Evolutionary conservation across 2,797 vertebrate genomes (phyloP).

Genomic region (Thaleichthys pacificus): DNA sequence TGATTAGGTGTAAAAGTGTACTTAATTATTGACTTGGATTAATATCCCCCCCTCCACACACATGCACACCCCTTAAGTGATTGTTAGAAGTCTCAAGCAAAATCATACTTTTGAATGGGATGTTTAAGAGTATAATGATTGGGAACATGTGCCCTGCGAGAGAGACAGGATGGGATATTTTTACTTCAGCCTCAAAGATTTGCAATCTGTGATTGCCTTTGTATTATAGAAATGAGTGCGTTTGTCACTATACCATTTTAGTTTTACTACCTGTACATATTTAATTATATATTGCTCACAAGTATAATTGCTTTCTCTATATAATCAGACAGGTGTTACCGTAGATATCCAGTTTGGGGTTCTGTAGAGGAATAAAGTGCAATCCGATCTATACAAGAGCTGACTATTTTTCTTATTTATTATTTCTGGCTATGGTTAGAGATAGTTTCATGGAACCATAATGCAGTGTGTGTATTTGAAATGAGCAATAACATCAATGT

Average conservation of each 20-base stretch:
- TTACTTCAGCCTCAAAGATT: slow-evolving; percentile 75
- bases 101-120: no score
- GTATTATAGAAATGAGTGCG: slow-evolving; percentile 83
- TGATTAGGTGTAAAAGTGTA: slow-evolving; percentile 26
- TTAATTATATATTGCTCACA: slow-evolving; percentile 64
- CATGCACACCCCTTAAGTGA: no score
- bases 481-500: slow-evolving; percentile 71
- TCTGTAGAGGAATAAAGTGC: slow-evolving; percentile 84
- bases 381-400: slow-evolving; percentile 86
- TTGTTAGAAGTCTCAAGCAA: no score
- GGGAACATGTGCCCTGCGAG: slow-evolving; percentile 37
- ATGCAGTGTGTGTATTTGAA: slow-evolving; percentile 67
- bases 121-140: slow-evolving; percentile 20
- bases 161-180: slow-evolving; percentile 54
- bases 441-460: slow-evolving; percentile 45
- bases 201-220: slow-evolving; percentile 99
- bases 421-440: slow-evolving; percentile 68
- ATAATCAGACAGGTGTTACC: slow-evolving; percentile 71
- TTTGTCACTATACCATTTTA: slow-evolving; percentile 80
- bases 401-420: slow-evolving; percentile 83
- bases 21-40: neutral
- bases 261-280: slow-evolving; percentile 75
- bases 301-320: slow-evolving; percentile 62
- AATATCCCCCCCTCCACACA: no score
- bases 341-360: slow-evolving; percentile 73